A percentile compares a stretch with the other conserved stretches of the same genome.
These are phyloP conservation scores for Hycleus cichorii DNA, from an alignment of 1,140 invertebrate species.

Conservation along the genomic window DNA sequence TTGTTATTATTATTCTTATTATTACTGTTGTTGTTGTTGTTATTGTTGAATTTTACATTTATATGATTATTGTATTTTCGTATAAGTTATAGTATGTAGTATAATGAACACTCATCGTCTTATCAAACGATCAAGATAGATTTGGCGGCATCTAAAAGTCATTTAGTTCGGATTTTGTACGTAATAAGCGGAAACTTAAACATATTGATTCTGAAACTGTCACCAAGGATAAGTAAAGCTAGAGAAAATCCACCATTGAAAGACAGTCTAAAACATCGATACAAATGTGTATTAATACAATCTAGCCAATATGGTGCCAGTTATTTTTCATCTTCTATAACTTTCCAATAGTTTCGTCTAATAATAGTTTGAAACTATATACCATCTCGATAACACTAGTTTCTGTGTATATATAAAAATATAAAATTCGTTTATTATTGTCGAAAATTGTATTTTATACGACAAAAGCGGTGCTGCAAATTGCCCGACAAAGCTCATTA, in stretches of 20 bases:
- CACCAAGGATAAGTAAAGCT: slow-evolving; percentile 6
- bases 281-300: slow-evolving; percentile 17
- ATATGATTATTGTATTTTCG: too few relatives aligned
- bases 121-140: too few relatives aligned
- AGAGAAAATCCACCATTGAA: background rate
- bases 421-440: too few relatives aligned
- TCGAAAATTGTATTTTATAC: too few relatives aligned
- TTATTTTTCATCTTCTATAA: slow-evolving; percentile 14
- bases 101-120: too few relatives aligned
- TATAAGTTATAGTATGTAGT: too few relatives aligned
- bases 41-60: too few relatives aligned
- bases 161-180: slow-evolving; percentile 5
- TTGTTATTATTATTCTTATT: background rate
- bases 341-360: slow-evolving; percentile 9
- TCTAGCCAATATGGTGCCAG: slow-evolving; percentile 11
- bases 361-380: slow-evolving; percentile 1
- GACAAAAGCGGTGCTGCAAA: too few relatives aligned
- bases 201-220: slow-evolving; percentile 7
- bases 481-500: too few relatives aligned
- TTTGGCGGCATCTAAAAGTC: background rate
- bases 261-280: background rate
- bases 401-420: too few relatives aligned
- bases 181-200: slow-evolving; percentile 10
- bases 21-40: too few relatives aligned
- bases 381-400: too few relatives aligned